Percentiles rank a stretch among this genome's conserved stretches.
Conservation (phyloP, 2,888 invertebrate species). For the Frankliniella fusca region DNA sequence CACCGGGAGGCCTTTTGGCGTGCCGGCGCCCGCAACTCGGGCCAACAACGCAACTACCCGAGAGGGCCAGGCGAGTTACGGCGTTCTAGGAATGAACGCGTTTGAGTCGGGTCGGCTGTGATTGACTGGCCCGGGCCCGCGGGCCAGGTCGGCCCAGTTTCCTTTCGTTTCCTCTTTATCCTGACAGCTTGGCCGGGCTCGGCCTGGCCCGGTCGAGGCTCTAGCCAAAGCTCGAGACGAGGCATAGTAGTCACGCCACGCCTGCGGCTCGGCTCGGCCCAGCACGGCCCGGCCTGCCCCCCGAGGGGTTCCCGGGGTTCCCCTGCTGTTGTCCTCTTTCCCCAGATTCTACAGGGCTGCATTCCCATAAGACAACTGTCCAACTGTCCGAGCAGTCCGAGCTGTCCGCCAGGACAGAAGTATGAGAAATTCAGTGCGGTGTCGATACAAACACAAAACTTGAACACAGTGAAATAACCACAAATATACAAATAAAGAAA, state of each 20-base stretch:
- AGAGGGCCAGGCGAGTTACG: too few relatives aligned
- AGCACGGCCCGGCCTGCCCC: not conserved
- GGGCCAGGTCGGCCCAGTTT: constrained; percentile 19
- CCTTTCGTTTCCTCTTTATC: not conserved
- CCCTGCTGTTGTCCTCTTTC: too few relatives aligned
- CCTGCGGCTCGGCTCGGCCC: not conserved
- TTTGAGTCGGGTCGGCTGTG: not conserved
- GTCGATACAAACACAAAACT: too few relatives aligned
- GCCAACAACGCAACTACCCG: not conserved
- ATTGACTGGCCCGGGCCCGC: not conserved
- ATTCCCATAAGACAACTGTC: too few relatives aligned
- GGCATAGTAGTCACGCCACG: not conserved
- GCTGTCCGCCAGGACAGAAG: too few relatives aligned
- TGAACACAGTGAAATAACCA: too few relatives aligned
- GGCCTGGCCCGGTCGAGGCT: not conserved
- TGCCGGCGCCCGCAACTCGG: not conserved
- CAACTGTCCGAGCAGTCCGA: too few relatives aligned
- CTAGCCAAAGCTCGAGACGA: not conserved
- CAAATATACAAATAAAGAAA: too few relatives aligned
- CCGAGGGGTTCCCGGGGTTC: not conserved
- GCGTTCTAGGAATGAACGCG: too few relatives aligned
- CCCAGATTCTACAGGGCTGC: too few relatives aligned
- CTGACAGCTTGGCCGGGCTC: not conserved
- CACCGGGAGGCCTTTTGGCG: not conserved
- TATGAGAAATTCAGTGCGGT: too few relatives aligned